Evolutionary conservation across 2,797 vertebrate genomes (phyloP).

Genomic region (Eidolon dupreanum): DNA sequence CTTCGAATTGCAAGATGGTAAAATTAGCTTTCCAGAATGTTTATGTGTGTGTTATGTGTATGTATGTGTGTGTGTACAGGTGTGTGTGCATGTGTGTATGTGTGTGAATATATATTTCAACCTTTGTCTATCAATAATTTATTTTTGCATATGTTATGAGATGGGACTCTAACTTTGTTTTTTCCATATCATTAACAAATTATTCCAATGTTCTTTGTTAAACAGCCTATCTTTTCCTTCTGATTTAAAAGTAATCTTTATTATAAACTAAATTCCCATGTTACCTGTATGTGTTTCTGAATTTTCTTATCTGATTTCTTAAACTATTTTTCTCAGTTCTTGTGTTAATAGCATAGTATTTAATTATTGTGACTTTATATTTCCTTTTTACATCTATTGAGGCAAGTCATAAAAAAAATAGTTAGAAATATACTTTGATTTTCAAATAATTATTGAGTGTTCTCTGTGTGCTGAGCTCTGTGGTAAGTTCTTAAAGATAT

Average conservation of each 20-base stretch:
- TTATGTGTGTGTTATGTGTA: not conserved
- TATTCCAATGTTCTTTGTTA: not conserved
- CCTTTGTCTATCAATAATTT: not conserved
- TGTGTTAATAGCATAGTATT: not conserved
- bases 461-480: not conserved
- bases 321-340: not conserved
- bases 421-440: not conserved
- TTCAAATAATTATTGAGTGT: not conserved
- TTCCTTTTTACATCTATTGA: not conserved
- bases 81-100: not conserved
- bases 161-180: not conserved
- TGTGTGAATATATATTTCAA: not conserved
- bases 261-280: not conserved
- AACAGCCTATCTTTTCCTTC: not conserved
- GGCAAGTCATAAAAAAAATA: not conserved
- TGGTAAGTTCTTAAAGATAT: not conserved
- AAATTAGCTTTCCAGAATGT: not conserved
- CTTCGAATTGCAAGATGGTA: not conserved
- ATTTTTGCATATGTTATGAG: not conserved
- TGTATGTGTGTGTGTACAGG: not conserved
- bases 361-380: not conserved
- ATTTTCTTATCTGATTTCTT: constrained; percentile 35
- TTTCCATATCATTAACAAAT: not conserved
- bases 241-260: not conserved
- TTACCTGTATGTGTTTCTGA: not conserved